Base-by-base conservation (phyloP, 2,797 vertebrate species). In the Acanthurus lineatus region DNA sequence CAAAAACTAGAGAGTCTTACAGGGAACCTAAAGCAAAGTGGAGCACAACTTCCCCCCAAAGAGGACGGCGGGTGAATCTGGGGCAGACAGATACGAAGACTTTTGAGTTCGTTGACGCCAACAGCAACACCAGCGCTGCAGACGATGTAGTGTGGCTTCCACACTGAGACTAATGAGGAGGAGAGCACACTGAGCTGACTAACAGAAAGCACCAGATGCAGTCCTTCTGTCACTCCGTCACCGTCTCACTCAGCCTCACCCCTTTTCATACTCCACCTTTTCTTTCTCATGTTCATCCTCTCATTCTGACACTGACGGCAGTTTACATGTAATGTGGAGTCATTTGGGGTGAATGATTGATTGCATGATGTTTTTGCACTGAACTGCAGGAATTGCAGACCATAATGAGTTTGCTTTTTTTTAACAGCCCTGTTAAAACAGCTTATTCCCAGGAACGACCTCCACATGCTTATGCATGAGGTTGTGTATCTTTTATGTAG, bases 111-210 rank as follows among this genome's bases (percentile, higher is more conserved):
- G 9, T 56, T 16, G 44, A 79, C 32, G 60, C 71, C 72, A 74
- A 65, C 62, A 79, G 81, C 84, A 81, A 72, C 61, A 79, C 54
- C 77, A 74, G 77, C 4, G 66, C 72, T 74, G 78, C 73, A 62
- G 71, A 69, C 17, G 25, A 56, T 81, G 73, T 47, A 48, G 70
- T 70, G 77, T 61, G 53, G 69, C 66, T 58, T 65, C 49, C 80
- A 81, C 86, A 84, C 63, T 69, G 86, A 80, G 63, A 85, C 84
- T 92, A 86, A 92, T 86, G 91, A 91, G 86, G 72, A 85, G 77
- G 73, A 81, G 73, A 85, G 79, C 84, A 87, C 66, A 74, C 77
- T n/a, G 68, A 82, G 79, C 69, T 70, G 63, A 90, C 82, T 73
- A 61, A 85, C 78, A 69, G 47, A 81, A 79, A 67, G 56, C 77